phyloP scores from a whole-genome alignment of 2,113 vertebrate genomes.

The Cnemophilus loriae region DNA sequence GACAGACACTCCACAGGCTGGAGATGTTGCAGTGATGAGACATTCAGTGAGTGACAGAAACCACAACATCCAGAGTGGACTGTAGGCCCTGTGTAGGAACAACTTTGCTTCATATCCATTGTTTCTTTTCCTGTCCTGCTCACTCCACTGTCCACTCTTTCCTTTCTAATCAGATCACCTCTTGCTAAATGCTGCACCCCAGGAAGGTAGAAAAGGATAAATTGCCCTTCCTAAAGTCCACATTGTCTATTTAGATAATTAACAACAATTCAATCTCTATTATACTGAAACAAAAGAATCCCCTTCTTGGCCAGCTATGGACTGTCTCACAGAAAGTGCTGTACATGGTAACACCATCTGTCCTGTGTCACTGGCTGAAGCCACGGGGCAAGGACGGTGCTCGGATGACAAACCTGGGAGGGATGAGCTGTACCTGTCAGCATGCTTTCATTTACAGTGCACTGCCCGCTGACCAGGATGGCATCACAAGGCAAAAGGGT shows the following conservation, averaged over 20 bases:
- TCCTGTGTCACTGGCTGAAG: not conserved
- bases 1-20: not conserved
- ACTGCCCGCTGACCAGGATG: constrained; percentile 70
- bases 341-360: not conserved
- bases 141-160: not conserved
- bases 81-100: not conserved
- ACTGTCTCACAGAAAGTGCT: not conserved
- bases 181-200: not conserved
- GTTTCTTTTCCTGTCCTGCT: not conserved
- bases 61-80: not conserved
- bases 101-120: not conserved
- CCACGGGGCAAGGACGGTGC: not conserved
- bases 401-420: not conserved
- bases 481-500: constrained; percentile 75
- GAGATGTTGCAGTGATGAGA: not conserved
- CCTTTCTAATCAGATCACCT: not conserved
- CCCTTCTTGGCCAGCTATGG: not conserved
- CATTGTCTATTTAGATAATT: not conserved
- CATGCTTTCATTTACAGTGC: constrained; percentile 78
- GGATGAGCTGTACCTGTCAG: constrained; percentile 71
- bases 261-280: not conserved
- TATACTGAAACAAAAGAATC: not conserved
- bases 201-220: not conserved
- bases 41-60: not conserved
- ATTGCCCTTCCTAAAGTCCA: not conserved